Percentiles rank a stretch among this genome's conserved stretches.
Conservation (phyloP, 2,797 vertebrate genomes). For the Erethizon dorsatum region DNA sequence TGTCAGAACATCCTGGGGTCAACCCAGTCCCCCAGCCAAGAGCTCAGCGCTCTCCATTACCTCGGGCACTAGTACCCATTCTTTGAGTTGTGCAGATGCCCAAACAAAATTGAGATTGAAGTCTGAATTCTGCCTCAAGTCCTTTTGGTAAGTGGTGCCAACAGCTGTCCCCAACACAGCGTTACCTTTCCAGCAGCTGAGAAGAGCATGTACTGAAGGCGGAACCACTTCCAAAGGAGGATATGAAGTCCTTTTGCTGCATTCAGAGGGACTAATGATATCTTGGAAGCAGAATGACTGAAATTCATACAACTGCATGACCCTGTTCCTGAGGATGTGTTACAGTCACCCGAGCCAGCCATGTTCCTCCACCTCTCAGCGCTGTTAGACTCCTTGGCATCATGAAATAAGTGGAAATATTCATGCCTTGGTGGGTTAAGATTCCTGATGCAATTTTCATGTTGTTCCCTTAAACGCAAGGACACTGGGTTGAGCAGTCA, state of each 20-base stretch:
- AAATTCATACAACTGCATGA: background rate
- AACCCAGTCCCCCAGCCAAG: background rate
- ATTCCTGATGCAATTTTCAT: conserved; percentile 81
- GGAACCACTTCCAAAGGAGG: conserved; percentile 50
- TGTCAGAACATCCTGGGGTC: background rate
- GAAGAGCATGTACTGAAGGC: conserved; percentile 10
- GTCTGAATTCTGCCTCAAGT: conserved; percentile 60
- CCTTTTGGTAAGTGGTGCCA: conserved; percentile 59
- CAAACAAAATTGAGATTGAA: background rate
- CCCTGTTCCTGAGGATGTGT: conserved; percentile 29
- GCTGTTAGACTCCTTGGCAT: conserved; percentile 51
- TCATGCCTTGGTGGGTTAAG: conserved; percentile 63
- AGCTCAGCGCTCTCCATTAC: background rate
- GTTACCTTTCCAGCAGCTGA: conserved; percentile 15
- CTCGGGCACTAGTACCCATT: background rate
- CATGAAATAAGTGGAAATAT: conserved; percentile 76
- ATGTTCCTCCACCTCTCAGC: background rate
- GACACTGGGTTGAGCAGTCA: conserved; percentile 79
- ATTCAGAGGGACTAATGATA: background rate
- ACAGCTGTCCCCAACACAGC: conserved; percentile 52
- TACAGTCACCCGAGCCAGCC: background rate
- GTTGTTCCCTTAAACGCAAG: conserved; percentile 75
- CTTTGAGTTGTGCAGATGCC: background rate
- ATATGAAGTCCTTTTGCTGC: conserved; percentile 42
- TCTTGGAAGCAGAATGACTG: conserved; percentile 24